These are phyloP conservation scores for Masnerella sp. DNA, from an alignment of 2,888 invertebrate species.

Conservation along the genomic window DNA sequence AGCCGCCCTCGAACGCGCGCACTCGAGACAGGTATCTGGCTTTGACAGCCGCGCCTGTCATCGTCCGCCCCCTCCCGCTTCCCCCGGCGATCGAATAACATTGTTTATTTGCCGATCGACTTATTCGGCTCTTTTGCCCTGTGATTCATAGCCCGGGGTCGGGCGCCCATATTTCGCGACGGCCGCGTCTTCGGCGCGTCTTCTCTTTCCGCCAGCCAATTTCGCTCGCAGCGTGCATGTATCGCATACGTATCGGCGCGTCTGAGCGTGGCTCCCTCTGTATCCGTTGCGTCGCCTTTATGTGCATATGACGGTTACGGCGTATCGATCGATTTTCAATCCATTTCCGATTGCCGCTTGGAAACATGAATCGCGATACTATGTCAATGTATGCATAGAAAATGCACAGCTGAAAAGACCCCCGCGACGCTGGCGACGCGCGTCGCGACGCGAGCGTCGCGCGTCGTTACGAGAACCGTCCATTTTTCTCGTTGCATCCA, in stretches of 20 bases:
- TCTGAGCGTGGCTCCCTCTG: slow-evolving; percentile 44
- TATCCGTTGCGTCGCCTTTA: slow-evolving; percentile 57
- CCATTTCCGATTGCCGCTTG: slow-evolving; percentile 54
- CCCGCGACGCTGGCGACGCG: slow-evolving; percentile 14
- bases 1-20: slow-evolving; percentile 63
- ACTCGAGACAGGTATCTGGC: slow-evolving; percentile 66
- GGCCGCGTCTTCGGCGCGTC: slow-evolving; percentile 51
- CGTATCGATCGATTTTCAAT: slow-evolving; percentile 58
- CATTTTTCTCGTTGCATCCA: too few relatives aligned
- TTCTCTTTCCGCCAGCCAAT: slow-evolving; percentile 64
- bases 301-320: slow-evolving; percentile 57
- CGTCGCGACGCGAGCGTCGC: too few relatives aligned
- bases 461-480: too few relatives aligned
- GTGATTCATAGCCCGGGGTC: slow-evolving; percentile 75
- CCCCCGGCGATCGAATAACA: slow-evolving; percentile 67
- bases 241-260: slow-evolving; percentile 50
- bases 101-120: slow-evolving; percentile 73
- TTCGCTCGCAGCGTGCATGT: slow-evolving; percentile 64
- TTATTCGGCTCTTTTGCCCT: slow-evolving; percentile 59
- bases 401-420: slow-evolving; percentile 48
- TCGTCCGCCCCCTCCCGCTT: background rate
- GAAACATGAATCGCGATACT: slow-evolving; percentile 52
- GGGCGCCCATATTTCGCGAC: slow-evolving; percentile 53
- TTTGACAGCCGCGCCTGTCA: slow-evolving; percentile 67
- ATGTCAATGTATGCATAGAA: slow-evolving; percentile 52